Evolutionary conservation across 2,797 vertebrate species (phyloP).

Genomic region (Vultur gryphus): DNA sequence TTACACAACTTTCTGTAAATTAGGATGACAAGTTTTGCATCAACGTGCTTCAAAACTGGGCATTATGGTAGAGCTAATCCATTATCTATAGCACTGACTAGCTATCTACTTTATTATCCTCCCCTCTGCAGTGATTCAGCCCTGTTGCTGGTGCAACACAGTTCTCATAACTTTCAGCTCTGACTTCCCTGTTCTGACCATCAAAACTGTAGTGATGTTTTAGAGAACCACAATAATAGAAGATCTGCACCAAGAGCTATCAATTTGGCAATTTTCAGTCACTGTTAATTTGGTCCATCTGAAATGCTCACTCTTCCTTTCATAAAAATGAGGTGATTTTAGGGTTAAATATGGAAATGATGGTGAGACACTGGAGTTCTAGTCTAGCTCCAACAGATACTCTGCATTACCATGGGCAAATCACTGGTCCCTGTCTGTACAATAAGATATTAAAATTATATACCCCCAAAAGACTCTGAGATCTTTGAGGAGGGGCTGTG

Average conservation of each 20-base stretch:
- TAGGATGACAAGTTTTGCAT: neutral
- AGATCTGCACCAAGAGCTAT: neutral
- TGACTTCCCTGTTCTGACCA: neutral
- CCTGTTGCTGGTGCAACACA: neutral
- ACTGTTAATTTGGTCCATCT: neutral
- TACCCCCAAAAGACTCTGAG: neutral
- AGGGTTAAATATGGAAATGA: neutral
- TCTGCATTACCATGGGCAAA: neutral
- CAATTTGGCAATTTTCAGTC: neutral
- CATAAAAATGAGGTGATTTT: neutral
- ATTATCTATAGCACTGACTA: rapidly evolving
- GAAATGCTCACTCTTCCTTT: neutral
- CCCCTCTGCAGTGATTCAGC: neutral
- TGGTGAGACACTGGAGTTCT: neutral
- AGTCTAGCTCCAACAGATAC: neutral
- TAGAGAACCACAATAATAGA: neutral
- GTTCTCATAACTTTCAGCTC: neutral
- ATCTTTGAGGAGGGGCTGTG: neutral
- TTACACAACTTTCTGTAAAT: neutral
- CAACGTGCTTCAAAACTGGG: neutral
- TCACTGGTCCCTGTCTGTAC: neutral
- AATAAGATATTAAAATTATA: neutral
- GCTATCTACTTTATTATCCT: neutral
- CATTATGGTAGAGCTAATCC: neutral
- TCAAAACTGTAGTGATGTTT: neutral